Percentiles rank a stretch among this genome's conserved stretches.
Conservation (phyloP, 2,888 invertebrate genomes). For the Subacronicta megacephala region DNA sequence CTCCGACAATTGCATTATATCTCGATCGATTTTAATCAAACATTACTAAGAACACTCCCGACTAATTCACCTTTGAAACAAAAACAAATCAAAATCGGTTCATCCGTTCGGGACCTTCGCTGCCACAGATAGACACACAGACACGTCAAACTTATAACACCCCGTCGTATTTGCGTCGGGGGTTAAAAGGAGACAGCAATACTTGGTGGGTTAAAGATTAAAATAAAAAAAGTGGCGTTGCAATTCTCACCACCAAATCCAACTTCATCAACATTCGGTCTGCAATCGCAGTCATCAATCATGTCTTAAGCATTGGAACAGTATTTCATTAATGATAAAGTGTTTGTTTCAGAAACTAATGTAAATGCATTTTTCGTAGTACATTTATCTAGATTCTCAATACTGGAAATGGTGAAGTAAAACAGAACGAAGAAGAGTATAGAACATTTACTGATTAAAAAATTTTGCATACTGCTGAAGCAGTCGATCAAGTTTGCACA, state of each 20-base stretch:
- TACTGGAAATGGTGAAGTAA: neutral
- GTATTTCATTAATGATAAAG: conserved; percentile 35
- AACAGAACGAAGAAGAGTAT: neutral
- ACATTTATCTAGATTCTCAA: neutral
- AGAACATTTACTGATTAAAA: neutral
- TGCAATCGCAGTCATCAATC: conserved; percentile 37
- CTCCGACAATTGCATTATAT: no score
- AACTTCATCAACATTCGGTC: conserved; percentile 39
- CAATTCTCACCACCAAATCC: neutral
- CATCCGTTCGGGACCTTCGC: no score
- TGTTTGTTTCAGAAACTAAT: conserved; percentile 16
- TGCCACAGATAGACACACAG: no score
- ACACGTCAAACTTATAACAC: no score
- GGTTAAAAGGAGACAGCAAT: no score
- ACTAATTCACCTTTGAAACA: no score
- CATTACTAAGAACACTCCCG: no score
- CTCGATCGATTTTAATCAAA: no score
- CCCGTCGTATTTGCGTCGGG: no score
- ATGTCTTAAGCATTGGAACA: conserved; percentile 20
- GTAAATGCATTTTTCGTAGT: conserved; percentile 1
- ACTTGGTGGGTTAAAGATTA: no score
- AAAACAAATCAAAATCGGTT: no score
- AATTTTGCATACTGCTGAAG: neutral
- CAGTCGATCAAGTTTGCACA: conserved; percentile 12
- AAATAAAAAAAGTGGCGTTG: no score